Percentiles rank a stretch among this genome's conserved stretches.
These are phyloP conservation scores for Cygnus buccinator DNA, from an alignment of 2,113 vertebrate genomes.

Conservation along the genomic window DNA sequence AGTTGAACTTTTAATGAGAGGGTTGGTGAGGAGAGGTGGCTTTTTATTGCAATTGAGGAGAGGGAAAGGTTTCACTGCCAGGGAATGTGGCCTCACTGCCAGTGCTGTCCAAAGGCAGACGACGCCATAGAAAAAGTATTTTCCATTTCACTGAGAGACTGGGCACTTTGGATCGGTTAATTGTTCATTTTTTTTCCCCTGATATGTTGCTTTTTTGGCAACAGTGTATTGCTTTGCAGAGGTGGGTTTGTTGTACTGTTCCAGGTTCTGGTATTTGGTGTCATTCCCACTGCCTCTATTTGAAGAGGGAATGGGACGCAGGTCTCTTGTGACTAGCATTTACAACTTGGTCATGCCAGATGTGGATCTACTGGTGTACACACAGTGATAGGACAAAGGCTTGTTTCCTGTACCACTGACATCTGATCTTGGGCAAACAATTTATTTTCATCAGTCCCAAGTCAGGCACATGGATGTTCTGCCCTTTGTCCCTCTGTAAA, in stretches of 20 bases:
- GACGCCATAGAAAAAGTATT: neutral
- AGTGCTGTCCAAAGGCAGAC: neutral
- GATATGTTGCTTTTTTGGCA: neutral
- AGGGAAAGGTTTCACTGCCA: neutral
- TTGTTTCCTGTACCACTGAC: neutral
- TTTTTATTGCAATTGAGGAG: neutral
- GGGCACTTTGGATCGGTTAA: neutral
- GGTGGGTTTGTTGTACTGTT: neutral
- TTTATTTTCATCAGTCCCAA: neutral
- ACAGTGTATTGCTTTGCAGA: neutral
- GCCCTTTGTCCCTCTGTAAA: neutral
- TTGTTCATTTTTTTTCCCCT: neutral
- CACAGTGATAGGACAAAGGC: neutral
- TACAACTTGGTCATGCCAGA: neutral
- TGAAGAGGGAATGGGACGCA: accelerated
- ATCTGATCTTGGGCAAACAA: neutral
- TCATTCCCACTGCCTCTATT: neutral
- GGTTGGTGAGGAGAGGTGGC: conserved; percentile 30
- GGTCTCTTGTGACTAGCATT: neutral
- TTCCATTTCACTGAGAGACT: neutral
- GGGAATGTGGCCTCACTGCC: neutral
- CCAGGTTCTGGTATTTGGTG: neutral
- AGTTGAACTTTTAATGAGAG: conserved; percentile 62
- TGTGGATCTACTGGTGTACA: neutral
- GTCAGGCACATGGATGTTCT: neutral